Conservation (phyloP, 2,113 vertebrate genomes). For the Rhynchomys soricoides region DNA sequence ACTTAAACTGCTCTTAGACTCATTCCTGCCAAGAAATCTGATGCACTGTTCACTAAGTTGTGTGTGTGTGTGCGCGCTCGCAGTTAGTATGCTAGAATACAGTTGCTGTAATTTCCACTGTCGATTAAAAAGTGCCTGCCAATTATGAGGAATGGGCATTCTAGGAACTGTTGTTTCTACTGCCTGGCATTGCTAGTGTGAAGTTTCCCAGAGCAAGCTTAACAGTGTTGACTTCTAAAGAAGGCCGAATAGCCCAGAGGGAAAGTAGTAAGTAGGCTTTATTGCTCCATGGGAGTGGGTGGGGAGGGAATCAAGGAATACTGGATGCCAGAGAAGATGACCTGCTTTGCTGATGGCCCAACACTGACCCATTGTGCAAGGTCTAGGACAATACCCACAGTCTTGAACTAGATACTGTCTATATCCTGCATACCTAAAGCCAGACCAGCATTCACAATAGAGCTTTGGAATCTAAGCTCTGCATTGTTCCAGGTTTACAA, state of each 20-base stretch:
- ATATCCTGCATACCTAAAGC: neutral
- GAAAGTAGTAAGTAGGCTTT: neutral
- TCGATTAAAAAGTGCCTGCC: neutral
- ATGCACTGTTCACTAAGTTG: neutral
- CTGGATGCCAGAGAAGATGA: neutral
- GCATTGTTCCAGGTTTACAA: slow-evolving; percentile 49
- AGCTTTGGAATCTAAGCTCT: slow-evolving; percentile 41
- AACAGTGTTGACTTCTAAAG: neutral
- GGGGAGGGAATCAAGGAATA: slow-evolving; percentile 29
- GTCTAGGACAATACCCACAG: neutral
- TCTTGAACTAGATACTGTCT: neutral
- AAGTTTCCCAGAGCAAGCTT: neutral
- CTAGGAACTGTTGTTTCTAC: neutral
- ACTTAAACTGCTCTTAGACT: neutral
- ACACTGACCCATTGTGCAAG: slow-evolving; percentile 14
- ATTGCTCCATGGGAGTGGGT: neutral
- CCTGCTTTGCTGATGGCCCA: slow-evolving; percentile 3
- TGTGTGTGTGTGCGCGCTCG: neutral
- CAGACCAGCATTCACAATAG: neutral
- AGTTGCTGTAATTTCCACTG: neutral
- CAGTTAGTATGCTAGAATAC: neutral
- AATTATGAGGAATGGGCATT: neutral
- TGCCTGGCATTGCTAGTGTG: neutral
- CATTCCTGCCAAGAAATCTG: neutral
- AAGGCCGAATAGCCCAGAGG: neutral